These are phyloP conservation scores for Neoarius graeffei DNA, from an alignment of 2,113 vertebrate species.

Conservation along the genomic window DNA sequence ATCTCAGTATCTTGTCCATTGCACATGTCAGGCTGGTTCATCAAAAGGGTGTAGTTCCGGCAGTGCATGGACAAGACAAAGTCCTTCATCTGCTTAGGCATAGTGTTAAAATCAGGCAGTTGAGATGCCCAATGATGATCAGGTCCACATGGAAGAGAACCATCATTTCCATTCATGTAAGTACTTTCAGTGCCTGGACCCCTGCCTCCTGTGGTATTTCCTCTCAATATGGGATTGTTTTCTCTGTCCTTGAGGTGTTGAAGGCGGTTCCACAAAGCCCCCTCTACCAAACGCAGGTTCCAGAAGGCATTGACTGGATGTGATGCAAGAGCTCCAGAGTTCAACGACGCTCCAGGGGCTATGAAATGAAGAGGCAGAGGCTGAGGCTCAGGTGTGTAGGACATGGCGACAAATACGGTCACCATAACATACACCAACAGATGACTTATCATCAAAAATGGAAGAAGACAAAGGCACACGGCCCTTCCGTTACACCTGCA, in stretches of 20 bases:
- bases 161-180: slow-evolving; percentile 10
- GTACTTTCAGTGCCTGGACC: slow-evolving; percentile 16
- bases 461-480: slow-evolving; percentile 75
- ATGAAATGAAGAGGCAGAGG: slow-evolving; percentile 65
- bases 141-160: slow-evolving; percentile 54
- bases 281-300: slow-evolving; percentile 70
- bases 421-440: slow-evolving; percentile 74
- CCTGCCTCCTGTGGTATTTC: slow-evolving; percentile 53
- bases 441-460: slow-evolving; percentile 76
- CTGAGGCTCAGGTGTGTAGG: slow-evolving; percentile 69
- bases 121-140: slow-evolving; percentile 46
- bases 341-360: slow-evolving; percentile 66
- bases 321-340: slow-evolving; percentile 60
- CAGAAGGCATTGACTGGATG: slow-evolving; percentile 72
- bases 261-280: slow-evolving; percentile 73
- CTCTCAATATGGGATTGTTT: slow-evolving; percentile 70
- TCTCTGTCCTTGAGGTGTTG: slow-evolving; percentile 73
- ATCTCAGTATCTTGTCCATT: slow-evolving; percentile 31
- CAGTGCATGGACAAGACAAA: slow-evolving; percentile 77
- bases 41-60: slow-evolving; percentile 68
- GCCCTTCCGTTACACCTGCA: slow-evolving; percentile 71
- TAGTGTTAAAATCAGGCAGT: slow-evolving; percentile 56
- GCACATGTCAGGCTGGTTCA: slow-evolving; percentile 71
- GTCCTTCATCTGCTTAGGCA: slow-evolving; percentile 70
- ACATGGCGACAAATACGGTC: slow-evolving; percentile 73